Base-by-base conservation (phyloP, 2,888 invertebrate species). In the Beris morrisii region DNA sequence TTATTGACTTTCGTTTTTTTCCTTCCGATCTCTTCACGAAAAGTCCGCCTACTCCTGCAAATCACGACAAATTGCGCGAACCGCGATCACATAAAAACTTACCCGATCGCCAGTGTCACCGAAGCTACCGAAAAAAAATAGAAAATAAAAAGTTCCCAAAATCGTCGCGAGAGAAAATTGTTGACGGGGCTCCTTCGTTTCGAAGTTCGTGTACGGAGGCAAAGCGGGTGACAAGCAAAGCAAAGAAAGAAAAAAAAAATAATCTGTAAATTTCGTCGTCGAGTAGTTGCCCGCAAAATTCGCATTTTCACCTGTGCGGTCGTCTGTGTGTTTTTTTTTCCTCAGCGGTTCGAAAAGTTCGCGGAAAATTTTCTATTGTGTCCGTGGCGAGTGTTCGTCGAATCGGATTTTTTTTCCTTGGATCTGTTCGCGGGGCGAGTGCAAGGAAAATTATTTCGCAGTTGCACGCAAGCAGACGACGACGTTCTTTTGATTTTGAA, bases 1-100 rank as follows among this genome's bases (percentile, higher is more conserved):
- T 69, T 67, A 67, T 65, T 64, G 65, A 67, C 65, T 69, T 69
- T 65, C 57, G 67, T 69, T 69, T 65, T 65, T 57, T 65, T 43
- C 15, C 53, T 53, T 54, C 30, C 9, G 28, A 45, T 64, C 30
- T 22, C 50, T 50, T 50, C 52, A 50, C 61, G 38, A 61, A 61
- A 61, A 52, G 50, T 61, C 12, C 38, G 28, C 15, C 22, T 6
- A 61, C 5, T 38, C 50, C 52, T 15, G 22, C 50, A n/a, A 15
- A 4, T 6, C 15, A 12, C 43, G 22, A 38, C 15, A 30, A 15
- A 2, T 15, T 15, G 38, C n/a, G 22, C 61, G 38, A 22, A 13
- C 4, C 38, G 32, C 31, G 50, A 38, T 11, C 15, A 13, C 38
- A 38, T 7, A 38, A 22, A 22, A 22, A 38, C 5, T 38, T 9